Conservation (phyloP, 1,140 invertebrate species). For the Papilio polyxenes region DNA sequence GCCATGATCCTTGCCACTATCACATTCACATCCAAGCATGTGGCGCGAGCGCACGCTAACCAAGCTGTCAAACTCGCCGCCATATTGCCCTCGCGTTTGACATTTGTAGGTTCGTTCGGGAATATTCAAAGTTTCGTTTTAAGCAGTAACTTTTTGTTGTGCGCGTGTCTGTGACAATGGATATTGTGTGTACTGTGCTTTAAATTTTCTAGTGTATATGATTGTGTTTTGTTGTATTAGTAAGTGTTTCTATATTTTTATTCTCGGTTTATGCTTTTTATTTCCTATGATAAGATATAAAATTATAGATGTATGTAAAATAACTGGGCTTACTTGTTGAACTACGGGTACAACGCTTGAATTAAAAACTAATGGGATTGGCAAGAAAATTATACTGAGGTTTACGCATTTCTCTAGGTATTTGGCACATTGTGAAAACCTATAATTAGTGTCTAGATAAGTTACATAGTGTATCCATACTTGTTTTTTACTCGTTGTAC, state of each 20-base stretch:
- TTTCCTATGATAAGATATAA: neutral
- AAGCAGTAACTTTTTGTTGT: slow-evolving; percentile 46
- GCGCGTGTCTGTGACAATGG: slow-evolving; percentile 47
- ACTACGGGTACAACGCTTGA: too few species aligned
- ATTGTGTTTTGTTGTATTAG: slow-evolving; percentile 42
- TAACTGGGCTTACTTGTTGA: neutral
- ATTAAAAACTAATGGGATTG: too few species aligned
- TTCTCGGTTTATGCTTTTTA: slow-evolving; percentile 36
- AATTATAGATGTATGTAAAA: neutral
- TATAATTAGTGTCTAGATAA: too few species aligned
- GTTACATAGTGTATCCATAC: too few species aligned
- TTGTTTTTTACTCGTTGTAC: too few species aligned
- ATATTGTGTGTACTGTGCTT: slow-evolving; percentile 40
- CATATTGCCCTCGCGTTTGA: slow-evolving; percentile 62
- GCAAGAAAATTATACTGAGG: too few species aligned
- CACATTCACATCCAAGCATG: slow-evolving; percentile 69
- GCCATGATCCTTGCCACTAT: slow-evolving; percentile 47
- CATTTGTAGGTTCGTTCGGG: slow-evolving; percentile 52
- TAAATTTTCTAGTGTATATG: slow-evolving; percentile 46
- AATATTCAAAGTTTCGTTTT: slow-evolving; percentile 34
- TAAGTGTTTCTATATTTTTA: slow-evolving; percentile 41
- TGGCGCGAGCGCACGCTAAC: slow-evolving; percentile 60
- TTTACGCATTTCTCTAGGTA: too few species aligned
- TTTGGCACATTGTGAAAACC: too few species aligned
- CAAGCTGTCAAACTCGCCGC: slow-evolving; percentile 49